Conservation (phyloP, 2,113 vertebrate species). For the Triplophysa dalaica region DNA sequence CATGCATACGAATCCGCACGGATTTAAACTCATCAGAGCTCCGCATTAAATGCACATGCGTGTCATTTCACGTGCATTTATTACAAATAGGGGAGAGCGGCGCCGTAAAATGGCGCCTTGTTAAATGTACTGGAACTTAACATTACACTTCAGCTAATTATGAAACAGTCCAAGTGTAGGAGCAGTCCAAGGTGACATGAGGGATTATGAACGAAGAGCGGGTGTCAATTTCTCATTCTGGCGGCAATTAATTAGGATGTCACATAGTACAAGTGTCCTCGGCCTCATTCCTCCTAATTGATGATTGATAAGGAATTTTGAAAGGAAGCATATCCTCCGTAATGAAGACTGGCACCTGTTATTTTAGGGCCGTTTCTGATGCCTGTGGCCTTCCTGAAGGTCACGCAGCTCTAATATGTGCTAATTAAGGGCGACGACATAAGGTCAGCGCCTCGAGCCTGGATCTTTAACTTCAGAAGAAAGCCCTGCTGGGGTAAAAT, state of each 20-base stretch:
- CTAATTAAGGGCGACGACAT: slow-evolving; percentile 40
- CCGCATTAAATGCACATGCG: slow-evolving; percentile 46
- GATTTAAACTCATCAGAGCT: slow-evolving; percentile 33
- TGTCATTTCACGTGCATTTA: slow-evolving; percentile 39
- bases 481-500: slow-evolving; percentile 52
- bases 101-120: slow-evolving; percentile 10
- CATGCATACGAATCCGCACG: slow-evolving; percentile 39
- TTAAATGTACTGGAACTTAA: slow-evolving; percentile 31
- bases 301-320: slow-evolving; percentile 72
- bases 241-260: slow-evolving; percentile 75
- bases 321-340: slow-evolving; percentile 65
- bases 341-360: slow-evolving; percentile 77
- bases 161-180: slow-evolving; percentile 39
- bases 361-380: slow-evolving; percentile 58
- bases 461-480: slow-evolving; percentile 47
- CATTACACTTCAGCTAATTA: slow-evolving; percentile 54
- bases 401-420: slow-evolving; percentile 49
- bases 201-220: slow-evolving; percentile 32
- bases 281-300: slow-evolving; percentile 73
- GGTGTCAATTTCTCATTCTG: slow-evolving; percentile 68
- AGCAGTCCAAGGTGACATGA: slow-evolving; percentile 67
- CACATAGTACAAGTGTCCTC: slow-evolving; percentile 65
- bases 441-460: slow-evolving; percentile 54
- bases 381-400: slow-evolving; percentile 59
- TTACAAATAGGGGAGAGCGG: slow-evolving; percentile 5